These are phyloP conservation scores for Sylvilagus floridanus DNA, from an alignment of 2,797 vertebrate species.

Conservation along the genomic window DNA sequence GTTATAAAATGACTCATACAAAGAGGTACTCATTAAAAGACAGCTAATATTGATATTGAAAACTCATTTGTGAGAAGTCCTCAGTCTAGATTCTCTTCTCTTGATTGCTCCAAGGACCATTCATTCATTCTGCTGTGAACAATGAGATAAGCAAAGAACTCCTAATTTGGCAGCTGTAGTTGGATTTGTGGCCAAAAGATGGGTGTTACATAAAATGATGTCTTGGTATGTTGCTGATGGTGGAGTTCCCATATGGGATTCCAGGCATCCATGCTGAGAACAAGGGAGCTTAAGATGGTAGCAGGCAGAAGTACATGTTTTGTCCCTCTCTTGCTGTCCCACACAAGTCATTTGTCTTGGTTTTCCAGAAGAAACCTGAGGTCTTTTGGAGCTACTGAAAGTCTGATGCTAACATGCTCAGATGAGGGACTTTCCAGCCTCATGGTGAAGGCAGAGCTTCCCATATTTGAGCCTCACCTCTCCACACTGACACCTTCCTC, in stretches of 20 bases:
- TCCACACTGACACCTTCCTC: background rate
- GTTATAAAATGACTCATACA: conserved; percentile 1
- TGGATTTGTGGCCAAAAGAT: conserved; percentile 7
- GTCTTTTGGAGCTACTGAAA: background rate
- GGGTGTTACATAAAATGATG: background rate
- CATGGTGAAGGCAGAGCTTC: background rate
- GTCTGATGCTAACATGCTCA: conserved; percentile 11
- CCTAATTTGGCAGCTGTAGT: background rate
- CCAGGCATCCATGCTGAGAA: background rate
- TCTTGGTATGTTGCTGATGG: background rate
- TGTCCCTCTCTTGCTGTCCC: background rate
- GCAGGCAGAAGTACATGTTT: background rate
- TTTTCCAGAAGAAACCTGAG: conserved; percentile 38
- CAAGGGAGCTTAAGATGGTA: background rate
- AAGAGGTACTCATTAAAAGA: background rate
- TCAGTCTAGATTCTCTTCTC: conserved; percentile 6
- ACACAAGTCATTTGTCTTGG: conserved; percentile 5
- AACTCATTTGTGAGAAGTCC: background rate
- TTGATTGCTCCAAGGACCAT: conserved; percentile 9
- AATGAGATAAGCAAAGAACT: conserved; percentile 31
- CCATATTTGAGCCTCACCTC: background rate
- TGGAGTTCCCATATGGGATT: background rate
- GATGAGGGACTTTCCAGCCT: background rate
- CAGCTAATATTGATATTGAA: background rate
- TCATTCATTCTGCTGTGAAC: background rate